Percentiles rank a stretch among this genome's conserved stretches.
Evolutionary conservation across 2,888 invertebrate species (phyloP).

Genomic region (Pyrocoelia pectoralis): DNA sequence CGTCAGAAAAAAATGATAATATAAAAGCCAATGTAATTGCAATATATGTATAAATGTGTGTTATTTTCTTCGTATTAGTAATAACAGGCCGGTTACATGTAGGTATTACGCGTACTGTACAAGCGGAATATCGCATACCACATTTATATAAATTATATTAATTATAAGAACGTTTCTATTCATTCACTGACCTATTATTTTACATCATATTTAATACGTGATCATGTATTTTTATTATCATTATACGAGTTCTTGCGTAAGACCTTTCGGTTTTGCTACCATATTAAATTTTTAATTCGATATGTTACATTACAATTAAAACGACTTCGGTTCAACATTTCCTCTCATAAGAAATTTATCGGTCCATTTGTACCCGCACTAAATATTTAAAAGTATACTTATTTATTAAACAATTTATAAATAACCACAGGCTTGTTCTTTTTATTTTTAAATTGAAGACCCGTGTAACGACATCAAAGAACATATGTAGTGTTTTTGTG

Average conservation of each 20-base stretch:
- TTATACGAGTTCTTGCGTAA: not conserved
- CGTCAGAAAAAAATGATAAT: constrained; percentile 9
- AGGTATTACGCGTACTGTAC: not conserved
- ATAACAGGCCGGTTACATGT: constrained; percentile 13
- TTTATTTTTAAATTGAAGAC: constrained; percentile 39
- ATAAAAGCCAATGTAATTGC: constrained; percentile 15
- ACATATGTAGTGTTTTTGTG: constrained; percentile 48
- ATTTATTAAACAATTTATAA: constrained; percentile 14
- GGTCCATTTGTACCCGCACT: constrained; percentile 9
- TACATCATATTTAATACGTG: constrained; percentile 38
- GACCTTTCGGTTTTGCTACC: not conserved
- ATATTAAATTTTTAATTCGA: not conserved
- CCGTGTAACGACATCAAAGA: constrained; percentile 45
- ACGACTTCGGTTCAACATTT: constrained; percentile 7
- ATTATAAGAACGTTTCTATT: constrained; percentile 38
- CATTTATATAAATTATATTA: constrained; percentile 43
- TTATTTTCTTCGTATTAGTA: constrained; percentile 9
- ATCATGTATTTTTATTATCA: constrained; percentile 4
- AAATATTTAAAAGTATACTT: constrained; percentile 2
- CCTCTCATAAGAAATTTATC: constrained; percentile 1
- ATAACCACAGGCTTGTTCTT: constrained; percentile 5
- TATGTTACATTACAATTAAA: constrained; percentile 2
- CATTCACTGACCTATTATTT: constrained; percentile 45
- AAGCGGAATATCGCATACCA: constrained; percentile 26
- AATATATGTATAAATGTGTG: constrained; percentile 12